Base-by-base conservation (phyloP, 2,113 vertebrate species). In the Symphodus melops region DNA sequence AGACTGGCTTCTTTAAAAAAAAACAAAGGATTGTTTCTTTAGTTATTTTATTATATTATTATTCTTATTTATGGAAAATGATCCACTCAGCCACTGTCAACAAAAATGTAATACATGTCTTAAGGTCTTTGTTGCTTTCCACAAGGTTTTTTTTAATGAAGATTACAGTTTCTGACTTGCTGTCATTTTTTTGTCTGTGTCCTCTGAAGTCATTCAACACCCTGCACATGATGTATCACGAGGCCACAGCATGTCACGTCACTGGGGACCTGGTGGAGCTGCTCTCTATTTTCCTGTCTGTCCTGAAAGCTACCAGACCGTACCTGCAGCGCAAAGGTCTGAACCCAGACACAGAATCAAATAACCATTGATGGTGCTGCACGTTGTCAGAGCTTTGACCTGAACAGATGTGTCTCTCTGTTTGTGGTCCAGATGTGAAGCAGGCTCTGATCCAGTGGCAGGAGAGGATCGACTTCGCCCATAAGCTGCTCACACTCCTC, bases 401-500 rank as follows among this genome's bases (percentile, higher is more conserved):
- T 62, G 17, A 81, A 1, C 44, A 39, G 39, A 19, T 62, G 41
- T 55, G 4, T 68, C 20, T 70, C 1, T 48, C 16, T 17, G 6
- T 33, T 19, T 12, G 9, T 73, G 9, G 0, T 54, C 51, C 93
- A 99, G 98, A 99, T 91, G 98, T 99, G 89, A 99, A 99, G 81
- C 98, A 99, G 94, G 98, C 98, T 68, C 95, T 99, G 90, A 99
- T 99, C 88, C 98, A 99, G 91, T 99, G 98, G 98, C 98, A 99
- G 89, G 98, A 99, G 82, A 94, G 98, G 91, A 99, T 99, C 70
- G 98, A 99, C 94, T 99, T 99, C 86, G 98, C 98, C 82, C 98
- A 99, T 92, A 99, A 99, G 88, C 96, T 99, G 70, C 93, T 99
- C 88, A 99, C 98, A n/a, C 95, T 99, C 71, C 96, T 99, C n/a